Evolutionary conservation across 2,113 vertebrate genomes (phyloP).

Genomic region (Chaetodon trifascialis): DNA sequence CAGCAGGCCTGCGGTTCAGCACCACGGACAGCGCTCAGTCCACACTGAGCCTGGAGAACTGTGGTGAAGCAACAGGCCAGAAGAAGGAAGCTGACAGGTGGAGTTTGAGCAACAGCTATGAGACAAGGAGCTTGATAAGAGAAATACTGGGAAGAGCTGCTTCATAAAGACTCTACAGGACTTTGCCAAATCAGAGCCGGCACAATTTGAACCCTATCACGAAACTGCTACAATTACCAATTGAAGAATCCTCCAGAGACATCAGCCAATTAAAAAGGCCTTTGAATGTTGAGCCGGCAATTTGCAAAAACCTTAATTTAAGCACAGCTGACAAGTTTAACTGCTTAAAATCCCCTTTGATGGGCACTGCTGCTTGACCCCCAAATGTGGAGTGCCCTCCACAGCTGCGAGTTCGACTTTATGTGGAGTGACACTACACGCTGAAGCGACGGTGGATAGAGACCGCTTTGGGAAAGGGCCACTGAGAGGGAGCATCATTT

Average conservation of each 20-base stretch:
- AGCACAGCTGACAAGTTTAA: not conserved
- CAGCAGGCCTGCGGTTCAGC: slow-evolving; percentile 37
- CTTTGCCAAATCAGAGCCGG: not conserved
- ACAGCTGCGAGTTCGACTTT: not conserved
- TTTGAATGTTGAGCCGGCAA: not conserved
- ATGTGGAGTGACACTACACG: not conserved
- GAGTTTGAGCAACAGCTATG: not conserved
- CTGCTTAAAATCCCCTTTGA: not conserved
- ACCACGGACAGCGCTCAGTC: slow-evolving; percentile 31
- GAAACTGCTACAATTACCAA: not conserved
- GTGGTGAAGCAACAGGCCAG: not conserved
- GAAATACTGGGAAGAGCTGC: not conserved
- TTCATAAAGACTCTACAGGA: not conserved
- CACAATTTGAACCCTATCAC: not conserved
- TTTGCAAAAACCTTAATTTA: not conserved
- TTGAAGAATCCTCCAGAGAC: not conserved
- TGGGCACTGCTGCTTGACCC: not conserved
- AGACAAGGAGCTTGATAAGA: not conserved
- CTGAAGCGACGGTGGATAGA: not conserved
- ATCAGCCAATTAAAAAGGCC: not conserved
- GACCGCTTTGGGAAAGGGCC: not conserved
- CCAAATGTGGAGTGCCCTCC: not conserved
- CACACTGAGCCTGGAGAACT: not conserved
- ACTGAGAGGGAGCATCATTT: not conserved
- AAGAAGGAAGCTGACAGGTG: not conserved